phyloP scores from a whole-genome alignment of 92 coral and sea anemone species.

The Heteractis magnifica region DNA sequence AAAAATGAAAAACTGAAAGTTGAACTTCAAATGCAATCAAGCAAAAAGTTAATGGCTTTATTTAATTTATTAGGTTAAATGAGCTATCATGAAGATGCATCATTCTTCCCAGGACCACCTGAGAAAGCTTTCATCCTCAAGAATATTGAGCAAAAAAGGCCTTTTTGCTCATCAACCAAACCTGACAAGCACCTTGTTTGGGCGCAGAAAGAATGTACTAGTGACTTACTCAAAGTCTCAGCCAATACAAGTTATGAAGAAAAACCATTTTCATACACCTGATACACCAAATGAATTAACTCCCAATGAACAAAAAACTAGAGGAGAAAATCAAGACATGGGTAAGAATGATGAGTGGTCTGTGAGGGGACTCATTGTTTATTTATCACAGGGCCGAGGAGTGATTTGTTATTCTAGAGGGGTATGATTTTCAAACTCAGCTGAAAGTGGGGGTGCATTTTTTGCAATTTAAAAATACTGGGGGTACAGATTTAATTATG shows the following conservation, averaged over 20 bases:
- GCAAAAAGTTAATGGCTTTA: not conserved
- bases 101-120: not conserved
- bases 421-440: not conserved
- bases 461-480: too few species aligned
- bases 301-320: slow-evolving; percentile 15
- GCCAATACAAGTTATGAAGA: slow-evolving; percentile 46
- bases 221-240: slow-evolving; percentile 60
- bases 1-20: not conserved
- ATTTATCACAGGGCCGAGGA: too few species aligned
- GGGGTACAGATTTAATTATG: too few species aligned
- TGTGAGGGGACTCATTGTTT: too few species aligned
- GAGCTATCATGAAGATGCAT: slow-evolving; percentile 21
- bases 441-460: too few species aligned
- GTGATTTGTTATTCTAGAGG: not conserved
- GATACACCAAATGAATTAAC: slow-evolving; percentile 50
- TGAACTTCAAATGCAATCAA: not conserved
- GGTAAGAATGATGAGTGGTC: too few species aligned
- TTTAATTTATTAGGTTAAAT: not conserved
- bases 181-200: slow-evolving; percentile 36
- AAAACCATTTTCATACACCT: slow-evolving; percentile 58
- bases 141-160: not conserved
- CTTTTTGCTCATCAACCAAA: not conserved
- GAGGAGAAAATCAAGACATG: not conserved
- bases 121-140: slow-evolving; percentile 28
- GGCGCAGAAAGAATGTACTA: slow-evolving; percentile 28